Conservation (phyloP, 2,888 invertebrate species). For the Diogma glabrata region DNA sequence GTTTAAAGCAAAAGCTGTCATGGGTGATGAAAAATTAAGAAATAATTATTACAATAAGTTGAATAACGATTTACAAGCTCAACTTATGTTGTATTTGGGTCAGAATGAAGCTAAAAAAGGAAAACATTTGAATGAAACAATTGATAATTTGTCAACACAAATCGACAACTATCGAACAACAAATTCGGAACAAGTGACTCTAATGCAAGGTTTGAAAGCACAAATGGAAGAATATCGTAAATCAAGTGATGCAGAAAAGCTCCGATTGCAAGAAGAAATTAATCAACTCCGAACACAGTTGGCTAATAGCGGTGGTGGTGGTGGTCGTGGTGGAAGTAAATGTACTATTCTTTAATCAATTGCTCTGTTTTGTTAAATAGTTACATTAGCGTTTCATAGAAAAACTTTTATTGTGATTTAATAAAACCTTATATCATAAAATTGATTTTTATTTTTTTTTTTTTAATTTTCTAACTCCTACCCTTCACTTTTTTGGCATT, state of each 20-base stretch:
- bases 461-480: too few relatives aligned
- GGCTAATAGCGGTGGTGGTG: background rate
- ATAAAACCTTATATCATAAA: too few relatives aligned
- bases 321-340: too few relatives aligned
- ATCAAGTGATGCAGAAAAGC: constrained; percentile 4
- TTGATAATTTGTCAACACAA: constrained; percentile 4
- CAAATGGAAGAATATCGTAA: constrained; percentile 3
- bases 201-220: background rate
- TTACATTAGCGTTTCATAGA: too few relatives aligned
- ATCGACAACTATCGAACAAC: background rate
- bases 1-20: background rate
- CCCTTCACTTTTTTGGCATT: too few relatives aligned
- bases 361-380: too few relatives aligned
- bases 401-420: too few relatives aligned
- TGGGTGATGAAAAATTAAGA: background rate
- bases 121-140: constrained; percentile 5
- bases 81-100: constrained; percentile 5
- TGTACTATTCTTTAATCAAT: too few relatives aligned
- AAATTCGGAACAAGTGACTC: background rate
- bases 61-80: background rate
- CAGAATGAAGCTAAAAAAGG: constrained; percentile 5
- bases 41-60: constrained; percentile 1
- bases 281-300: background rate
- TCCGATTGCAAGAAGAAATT: background rate
- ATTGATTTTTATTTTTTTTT: too few relatives aligned